phyloP scores from a whole-genome alignment of 2,113 vertebrate species.

The Scomber colias region DNA sequence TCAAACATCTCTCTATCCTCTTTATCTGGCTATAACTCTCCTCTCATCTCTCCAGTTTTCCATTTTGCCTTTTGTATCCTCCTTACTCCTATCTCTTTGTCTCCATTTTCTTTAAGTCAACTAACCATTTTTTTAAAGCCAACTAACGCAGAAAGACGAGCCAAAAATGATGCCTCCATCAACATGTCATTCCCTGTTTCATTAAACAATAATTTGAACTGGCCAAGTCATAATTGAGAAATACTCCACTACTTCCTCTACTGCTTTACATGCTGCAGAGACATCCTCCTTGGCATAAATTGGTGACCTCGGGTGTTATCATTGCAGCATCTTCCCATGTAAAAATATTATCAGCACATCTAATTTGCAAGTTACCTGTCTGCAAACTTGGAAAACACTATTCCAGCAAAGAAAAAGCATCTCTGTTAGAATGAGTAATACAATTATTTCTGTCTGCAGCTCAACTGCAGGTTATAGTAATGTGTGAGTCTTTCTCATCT shows the following conservation, averaged over 20 bases:
- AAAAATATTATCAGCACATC: not conserved
- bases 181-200: not conserved
- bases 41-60: conserved; percentile 24
- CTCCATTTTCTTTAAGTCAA: conserved; percentile 37
- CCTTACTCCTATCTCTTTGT: not conserved
- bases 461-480: conserved; percentile 12
- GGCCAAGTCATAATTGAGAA: conserved; percentile 8
- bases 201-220: conserved; percentile 30
- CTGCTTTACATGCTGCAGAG: not conserved
- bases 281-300: not conserved
- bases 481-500: not conserved
- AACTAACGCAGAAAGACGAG: conserved; percentile 23
- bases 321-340: not conserved
- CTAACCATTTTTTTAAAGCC: conserved; percentile 24
- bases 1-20: conserved; percentile 16
- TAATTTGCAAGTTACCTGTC: conserved; percentile 16
- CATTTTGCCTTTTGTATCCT: conserved; percentile 20
- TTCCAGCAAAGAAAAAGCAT: not conserved
- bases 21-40: conserved; percentile 7
- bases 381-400: not conserved
- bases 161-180: conserved; percentile 45
- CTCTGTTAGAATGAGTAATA: not conserved
- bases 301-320: not conserved
- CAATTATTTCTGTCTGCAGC: conserved; percentile 20
- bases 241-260: not conserved